phyloP scores from a whole-genome alignment of 1,140 invertebrate genomes.

The Chironomus striatipennis region DNA sequence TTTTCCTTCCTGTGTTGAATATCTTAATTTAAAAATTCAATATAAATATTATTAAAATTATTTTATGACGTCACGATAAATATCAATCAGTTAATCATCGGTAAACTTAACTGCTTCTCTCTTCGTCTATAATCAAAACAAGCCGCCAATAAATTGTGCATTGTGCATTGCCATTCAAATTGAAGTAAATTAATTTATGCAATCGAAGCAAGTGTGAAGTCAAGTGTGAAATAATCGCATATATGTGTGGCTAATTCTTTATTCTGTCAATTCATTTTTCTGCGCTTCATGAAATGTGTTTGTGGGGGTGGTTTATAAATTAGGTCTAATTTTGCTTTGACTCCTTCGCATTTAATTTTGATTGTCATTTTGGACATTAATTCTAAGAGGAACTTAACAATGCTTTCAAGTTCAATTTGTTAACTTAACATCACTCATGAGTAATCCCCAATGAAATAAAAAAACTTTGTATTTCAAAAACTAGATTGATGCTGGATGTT shows the following conservation, averaged over 20 bases:
- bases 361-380: no score
- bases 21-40: no score
- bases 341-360: no score
- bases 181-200: conserved; percentile 14
- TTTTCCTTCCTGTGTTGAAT: background rate
- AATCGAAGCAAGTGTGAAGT: conserved; percentile 11
- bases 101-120: no score
- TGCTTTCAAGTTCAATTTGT: no score
- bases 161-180: conserved; percentile 4
- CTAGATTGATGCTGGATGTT: no score
- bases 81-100: background rate
- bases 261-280: background rate
- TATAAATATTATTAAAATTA: background rate
- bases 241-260: conserved; percentile 12
- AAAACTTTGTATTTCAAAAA: no score
- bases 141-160: background rate
- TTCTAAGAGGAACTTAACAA: no score
- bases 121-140: background rate
- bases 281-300: background rate
- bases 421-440: no score
- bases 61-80: background rate
- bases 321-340: no score
- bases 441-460: no score
- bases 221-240: conserved; percentile 7
- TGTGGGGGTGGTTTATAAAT: no score